Evolutionary conservation across 2,888 invertebrate species (phyloP).

Genomic region (Cyrtodaria siliqua): DNA sequence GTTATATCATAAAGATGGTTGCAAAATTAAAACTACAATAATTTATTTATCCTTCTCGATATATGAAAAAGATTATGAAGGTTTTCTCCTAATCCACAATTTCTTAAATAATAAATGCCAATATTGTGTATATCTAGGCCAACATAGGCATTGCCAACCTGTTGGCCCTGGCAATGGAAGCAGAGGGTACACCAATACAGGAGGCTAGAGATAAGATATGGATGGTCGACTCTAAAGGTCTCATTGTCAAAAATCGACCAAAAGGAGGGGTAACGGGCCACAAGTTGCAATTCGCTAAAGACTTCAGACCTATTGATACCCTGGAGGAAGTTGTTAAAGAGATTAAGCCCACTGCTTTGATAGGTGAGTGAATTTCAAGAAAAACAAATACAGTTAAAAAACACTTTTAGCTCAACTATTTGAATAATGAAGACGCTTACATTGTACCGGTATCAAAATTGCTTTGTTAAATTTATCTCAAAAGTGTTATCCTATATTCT

Average conservation of each 20-base stretch:
- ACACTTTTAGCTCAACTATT: too few relatives aligned
- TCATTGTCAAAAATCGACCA: constrained; percentile 93
- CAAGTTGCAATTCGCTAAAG: constrained; percentile 92
- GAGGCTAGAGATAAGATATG: constrained; percentile 94
- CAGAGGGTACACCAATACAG: constrained; percentile 90
- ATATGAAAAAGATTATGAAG: too few relatives aligned
- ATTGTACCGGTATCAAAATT: too few relatives aligned
- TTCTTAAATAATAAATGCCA: too few relatives aligned
- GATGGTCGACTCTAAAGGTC: constrained; percentile 98
- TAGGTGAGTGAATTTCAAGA: constrained; percentile 92
- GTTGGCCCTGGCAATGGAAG: constrained; percentile 96
- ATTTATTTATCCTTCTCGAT: too few relatives aligned
- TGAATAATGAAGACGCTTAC: too few relatives aligned
- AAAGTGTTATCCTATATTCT: too few relatives aligned
- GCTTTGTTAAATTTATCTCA: too few relatives aligned
- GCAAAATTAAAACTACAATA: too few relatives aligned
- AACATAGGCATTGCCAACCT: constrained; percentile 97
- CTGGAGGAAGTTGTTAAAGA: constrained; percentile 93
- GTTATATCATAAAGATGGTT: too few relatives aligned
- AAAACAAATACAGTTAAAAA: too few relatives aligned
- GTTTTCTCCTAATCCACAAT: too few relatives aligned
- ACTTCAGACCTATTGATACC: constrained; percentile 89
- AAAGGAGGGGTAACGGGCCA: constrained; percentile 90
- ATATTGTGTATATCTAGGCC: constrained; percentile 88
- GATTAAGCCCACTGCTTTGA: constrained; percentile 95